These are phyloP conservation scores for Petrolisthes manimaculis DNA, from an alignment of 2,888 invertebrate genomes.

Conservation along the genomic window DNA sequence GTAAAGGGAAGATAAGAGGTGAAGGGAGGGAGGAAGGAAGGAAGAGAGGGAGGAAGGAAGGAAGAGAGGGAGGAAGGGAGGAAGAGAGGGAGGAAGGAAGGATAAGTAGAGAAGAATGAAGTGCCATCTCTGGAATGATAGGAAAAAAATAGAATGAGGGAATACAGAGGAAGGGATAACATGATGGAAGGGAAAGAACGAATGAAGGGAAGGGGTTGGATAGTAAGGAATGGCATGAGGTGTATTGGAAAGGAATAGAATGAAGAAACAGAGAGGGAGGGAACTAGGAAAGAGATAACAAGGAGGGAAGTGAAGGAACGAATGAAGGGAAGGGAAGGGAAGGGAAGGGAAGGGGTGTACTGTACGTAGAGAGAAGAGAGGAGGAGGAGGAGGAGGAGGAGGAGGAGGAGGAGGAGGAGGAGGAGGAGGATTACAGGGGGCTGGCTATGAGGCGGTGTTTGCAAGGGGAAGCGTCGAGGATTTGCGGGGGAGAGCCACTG, in stretches of 20 bases:
- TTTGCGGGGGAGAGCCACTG: slow-evolving; percentile 32
- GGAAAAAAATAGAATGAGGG: neutral
- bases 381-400: no score
- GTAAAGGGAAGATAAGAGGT: neutral
- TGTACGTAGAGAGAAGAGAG: no score
- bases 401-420: neutral
- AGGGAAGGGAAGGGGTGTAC: no score
- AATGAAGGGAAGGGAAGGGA: no score
- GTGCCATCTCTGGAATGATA: neutral
- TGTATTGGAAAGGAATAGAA: no score
- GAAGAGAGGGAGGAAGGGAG: neutral
- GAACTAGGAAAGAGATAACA: no score
- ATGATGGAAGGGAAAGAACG: no score
- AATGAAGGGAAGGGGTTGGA: no score
- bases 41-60: neutral
- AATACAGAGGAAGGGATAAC: neutral
- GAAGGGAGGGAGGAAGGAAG: neutral
- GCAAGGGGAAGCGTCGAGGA: slow-evolving; percentile 35
- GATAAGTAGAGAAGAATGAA: neutral
- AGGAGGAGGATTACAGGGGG: slow-evolving; percentile 29
- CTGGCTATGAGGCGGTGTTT: slow-evolving; percentile 36
- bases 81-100: neutral
- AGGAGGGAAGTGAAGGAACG: no score
- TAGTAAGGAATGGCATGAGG: no score
- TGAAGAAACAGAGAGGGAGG: no score